These are phyloP conservation scores for Cosmia trapezina DNA, from an alignment of 2,888 invertebrate species.

Conservation along the genomic window DNA sequence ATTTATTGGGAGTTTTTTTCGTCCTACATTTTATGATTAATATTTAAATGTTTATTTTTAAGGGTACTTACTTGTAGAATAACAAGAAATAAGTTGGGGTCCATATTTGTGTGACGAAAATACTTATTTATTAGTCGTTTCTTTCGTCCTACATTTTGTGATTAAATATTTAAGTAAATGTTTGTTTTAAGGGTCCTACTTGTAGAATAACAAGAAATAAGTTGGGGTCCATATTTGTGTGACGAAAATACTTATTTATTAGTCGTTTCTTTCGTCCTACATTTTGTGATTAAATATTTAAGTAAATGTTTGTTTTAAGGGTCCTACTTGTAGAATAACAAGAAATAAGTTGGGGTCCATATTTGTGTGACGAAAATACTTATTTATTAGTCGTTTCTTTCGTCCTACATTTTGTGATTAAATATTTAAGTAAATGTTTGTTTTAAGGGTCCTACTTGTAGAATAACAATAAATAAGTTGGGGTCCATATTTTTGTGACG, in stretches of 20 bases:
- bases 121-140: background rate
- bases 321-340: too few relatives aligned
- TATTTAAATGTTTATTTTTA: conserved; percentile 11
- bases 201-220: background rate
- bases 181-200: background rate
- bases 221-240: background rate
- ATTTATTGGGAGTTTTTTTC: background rate
- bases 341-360: background rate
- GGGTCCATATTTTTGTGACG: background rate
- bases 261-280: too few relatives aligned
- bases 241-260: background rate
- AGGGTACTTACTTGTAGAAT: too few relatives aligned
- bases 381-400: background rate
- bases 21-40: too few relatives aligned
- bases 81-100: background rate
- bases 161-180: conserved; percentile 23
- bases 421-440: conserved; percentile 28
- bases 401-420: too few relatives aligned
- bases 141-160: too few relatives aligned
- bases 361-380: background rate
- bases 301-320: conserved; percentile 2
- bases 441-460: too few relatives aligned
- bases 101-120: background rate
- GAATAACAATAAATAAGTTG: background rate
- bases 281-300: too few relatives aligned